These are phyloP conservation scores for Sebastes vulpes DNA, from an alignment of 2,797 vertebrate species.

Conservation along the genomic window DNA sequence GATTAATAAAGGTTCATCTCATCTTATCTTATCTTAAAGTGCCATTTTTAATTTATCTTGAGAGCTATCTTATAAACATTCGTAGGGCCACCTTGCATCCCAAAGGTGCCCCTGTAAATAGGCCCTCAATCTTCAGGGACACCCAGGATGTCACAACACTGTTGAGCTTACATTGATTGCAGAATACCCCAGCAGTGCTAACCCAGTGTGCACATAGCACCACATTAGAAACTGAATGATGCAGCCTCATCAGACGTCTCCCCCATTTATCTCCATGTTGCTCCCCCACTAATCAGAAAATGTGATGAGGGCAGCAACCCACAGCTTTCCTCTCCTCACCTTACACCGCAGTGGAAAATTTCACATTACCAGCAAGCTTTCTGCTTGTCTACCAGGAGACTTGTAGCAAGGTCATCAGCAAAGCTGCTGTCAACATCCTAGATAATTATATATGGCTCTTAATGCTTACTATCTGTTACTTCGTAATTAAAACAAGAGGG, in stretches of 20 bases:
- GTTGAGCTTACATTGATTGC: background rate
- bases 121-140: background rate
- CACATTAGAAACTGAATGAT: conserved; percentile 24
- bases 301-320: conserved; percentile 70
- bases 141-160: background rate
- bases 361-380: conserved; percentile 63
- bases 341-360: conserved; percentile 57
- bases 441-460: conserved; percentile 82
- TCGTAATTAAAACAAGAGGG: conserved; percentile 82
- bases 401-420: conserved; percentile 76
- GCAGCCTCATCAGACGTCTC: conserved; percentile 40
- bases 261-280: conserved; percentile 59
- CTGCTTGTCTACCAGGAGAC: conserved; percentile 64
- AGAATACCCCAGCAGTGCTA: background rate
- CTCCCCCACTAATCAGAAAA: conserved; percentile 73
- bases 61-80: background rate
- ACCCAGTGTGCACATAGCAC: background rate
- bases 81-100: background rate
- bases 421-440: conserved; percentile 76
- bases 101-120: background rate
- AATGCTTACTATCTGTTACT: conserved; percentile 76
- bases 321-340: conserved; percentile 44
- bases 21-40: too few relatives aligned
- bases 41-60: background rate
- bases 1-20: too few relatives aligned